phyloP scores from a whole-genome alignment of 2,113 vertebrate species.

The Porphyrio hochstetteri region DNA sequence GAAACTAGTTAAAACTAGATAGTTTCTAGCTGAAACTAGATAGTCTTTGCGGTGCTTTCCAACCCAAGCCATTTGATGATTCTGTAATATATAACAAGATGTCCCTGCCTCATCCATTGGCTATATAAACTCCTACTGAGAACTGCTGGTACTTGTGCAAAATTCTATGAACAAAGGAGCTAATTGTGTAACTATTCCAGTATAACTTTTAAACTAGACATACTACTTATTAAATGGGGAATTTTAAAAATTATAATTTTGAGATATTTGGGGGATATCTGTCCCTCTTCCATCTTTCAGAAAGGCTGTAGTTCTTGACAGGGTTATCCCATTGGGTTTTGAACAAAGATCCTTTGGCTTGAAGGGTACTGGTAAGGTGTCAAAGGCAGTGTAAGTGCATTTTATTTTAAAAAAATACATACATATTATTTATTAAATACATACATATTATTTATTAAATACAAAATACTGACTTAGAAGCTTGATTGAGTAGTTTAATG shows the following conservation, averaged over 20 bases:
- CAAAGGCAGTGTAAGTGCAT: neutral
- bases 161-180: neutral
- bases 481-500: neutral
- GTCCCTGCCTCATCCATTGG: neutral
- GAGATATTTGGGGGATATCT: neutral
- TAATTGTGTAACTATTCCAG: neutral
- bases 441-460: no score
- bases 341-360: neutral
- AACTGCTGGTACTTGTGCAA: neutral
- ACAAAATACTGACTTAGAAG: neutral
- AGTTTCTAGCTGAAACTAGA: no score
- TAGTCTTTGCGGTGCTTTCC: no score
- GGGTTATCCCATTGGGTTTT: neutral
- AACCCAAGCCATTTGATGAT: no score
- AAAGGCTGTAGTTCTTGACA: neutral
- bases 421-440: no score
- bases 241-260: neutral
- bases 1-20: no score
- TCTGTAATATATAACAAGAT: neutral
- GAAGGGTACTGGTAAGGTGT: neutral
- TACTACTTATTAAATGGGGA: neutral
- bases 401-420: neutral
- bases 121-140: neutral
- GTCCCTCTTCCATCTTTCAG: neutral
- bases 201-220: neutral